A percentile compares a stretch with the other conserved stretches of the same genome.
These are phyloP conservation scores for Microchirus variegatus DNA, from an alignment of 2,797 vertebrate species.

Conservation along the genomic window DNA sequence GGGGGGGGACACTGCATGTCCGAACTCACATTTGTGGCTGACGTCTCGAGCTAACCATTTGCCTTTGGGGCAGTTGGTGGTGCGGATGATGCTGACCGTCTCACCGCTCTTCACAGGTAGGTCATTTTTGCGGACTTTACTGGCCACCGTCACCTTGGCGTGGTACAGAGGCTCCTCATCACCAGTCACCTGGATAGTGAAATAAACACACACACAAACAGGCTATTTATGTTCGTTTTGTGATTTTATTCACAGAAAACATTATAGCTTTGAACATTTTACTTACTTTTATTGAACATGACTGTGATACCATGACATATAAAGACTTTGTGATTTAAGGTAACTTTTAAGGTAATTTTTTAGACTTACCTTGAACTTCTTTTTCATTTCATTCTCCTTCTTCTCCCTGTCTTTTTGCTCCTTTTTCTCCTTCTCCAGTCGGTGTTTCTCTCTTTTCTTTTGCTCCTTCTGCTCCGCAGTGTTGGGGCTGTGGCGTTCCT, in stretches of 20 bases:
- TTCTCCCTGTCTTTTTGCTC: constrained; percentile 81
- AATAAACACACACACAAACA: not conserved
- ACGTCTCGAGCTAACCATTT: constrained; percentile 77
- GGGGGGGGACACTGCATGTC: not conserved
- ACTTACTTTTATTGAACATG: not conserved
- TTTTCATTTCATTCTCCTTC: constrained; percentile 80
- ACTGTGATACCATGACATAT: not conserved
- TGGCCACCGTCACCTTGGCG: constrained; percentile 66
- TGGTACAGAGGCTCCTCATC: constrained; percentile 74
- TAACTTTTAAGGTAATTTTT: not conserved
- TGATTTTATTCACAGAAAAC: too few species aligned
- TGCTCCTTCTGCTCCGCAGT: constrained; percentile 72
- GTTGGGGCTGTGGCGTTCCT: constrained; percentile 69
- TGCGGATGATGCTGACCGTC: constrained; percentile 74
- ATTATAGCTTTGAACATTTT: not conserved
- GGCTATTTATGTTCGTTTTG: not conserved
- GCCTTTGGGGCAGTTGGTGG: constrained; percentile 74
- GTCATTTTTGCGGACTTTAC: constrained; percentile 72
- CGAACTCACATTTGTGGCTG: constrained; percentile 81
- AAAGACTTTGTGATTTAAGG: not conserved
- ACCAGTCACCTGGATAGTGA: constrained; percentile 77
- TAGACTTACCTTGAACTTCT: constrained; percentile 81
- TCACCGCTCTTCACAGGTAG: constrained; percentile 77
- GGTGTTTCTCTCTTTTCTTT: constrained; percentile 80
- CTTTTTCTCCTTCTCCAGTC: constrained; percentile 80